Evolutionary conservation across 2,888 invertebrate genomes (phyloP), one percentile per base, ranked within the genome.

Genomic region (Caenorhabditis afra): DNA sequence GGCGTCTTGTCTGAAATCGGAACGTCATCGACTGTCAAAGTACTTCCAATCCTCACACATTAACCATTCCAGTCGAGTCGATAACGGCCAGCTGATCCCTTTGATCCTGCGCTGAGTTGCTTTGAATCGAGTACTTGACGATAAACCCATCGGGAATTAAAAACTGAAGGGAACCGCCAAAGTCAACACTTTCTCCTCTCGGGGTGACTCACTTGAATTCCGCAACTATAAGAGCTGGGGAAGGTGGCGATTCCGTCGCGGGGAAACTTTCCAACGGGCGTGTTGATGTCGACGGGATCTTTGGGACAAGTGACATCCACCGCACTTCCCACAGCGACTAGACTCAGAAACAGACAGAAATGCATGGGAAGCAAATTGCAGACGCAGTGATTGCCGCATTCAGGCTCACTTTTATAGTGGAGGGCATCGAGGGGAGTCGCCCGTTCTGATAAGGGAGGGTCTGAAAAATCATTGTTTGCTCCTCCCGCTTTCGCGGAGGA

Each of bases 291-390:
- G 14, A 61, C 44, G 1, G 70, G 61, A 10, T 22, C 44, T 11
- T n/a, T 41, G 20, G 70, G 70, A 55, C 70, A 70, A 53, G 70
- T 47, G 12, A 70, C 14, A 8, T 70, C 70, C 20, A n/a, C 70
- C 1, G 70, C 61, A 14, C 18, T 10, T 39, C 23, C 39, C 8
- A 35, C 0, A 44, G 45, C 11, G n/a, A 45, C 39, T 16, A 37
- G 18, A 41, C 14, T 8, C 11, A 41, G 41, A 47, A 47, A 47
- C 1, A 47, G 20, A 47, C 8, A 16, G 16, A 47, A 47, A 47
- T 3, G 20, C 8, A 29, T 29, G 3, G 29, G 29, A 29, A 29
- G 4, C 7, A 7, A n/a, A n/a, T n/a, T n/a, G n/a, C n/a, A n/a
- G n/a, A n/a, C n/a, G n/a, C n/a, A n/a, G n/a, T n/a, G n/a, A n/a